A percentile compares a stretch with the other conserved stretches of the same genome.
These are phyloP conservation scores for Cremastinae sp. DNA, from an alignment of 2,888 invertebrate genomes.

Conservation along the genomic window DNA sequence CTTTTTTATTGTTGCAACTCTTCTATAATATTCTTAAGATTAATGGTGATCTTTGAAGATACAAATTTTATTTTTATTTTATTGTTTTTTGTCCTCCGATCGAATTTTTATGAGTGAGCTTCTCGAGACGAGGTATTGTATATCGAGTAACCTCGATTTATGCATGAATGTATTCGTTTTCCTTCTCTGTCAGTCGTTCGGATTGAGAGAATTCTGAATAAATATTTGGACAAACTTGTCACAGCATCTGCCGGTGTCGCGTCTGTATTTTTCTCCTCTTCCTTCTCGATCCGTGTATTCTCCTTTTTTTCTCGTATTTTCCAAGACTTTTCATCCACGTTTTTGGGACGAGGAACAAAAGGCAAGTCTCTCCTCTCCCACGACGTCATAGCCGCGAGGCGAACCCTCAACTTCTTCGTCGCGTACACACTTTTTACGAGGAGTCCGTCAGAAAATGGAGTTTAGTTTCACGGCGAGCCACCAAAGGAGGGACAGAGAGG, in stretches of 20 bases:
- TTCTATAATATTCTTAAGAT: too few species aligned
- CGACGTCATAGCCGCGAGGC: conserved; percentile 1
- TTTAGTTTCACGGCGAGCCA: conserved; percentile 57
- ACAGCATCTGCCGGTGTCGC: conserved; percentile 50
- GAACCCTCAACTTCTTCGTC: conserved; percentile 48
- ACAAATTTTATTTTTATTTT: too few species aligned
- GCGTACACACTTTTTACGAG: conserved; percentile 40
- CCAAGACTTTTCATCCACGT: conserved; percentile 25
- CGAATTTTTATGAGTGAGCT: neutral
- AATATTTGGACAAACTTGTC: conserved; percentile 65
- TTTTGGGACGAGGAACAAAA: conserved; percentile 22
- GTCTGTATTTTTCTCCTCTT: conserved; percentile 56
- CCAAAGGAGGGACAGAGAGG: neutral
- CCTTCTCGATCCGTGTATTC: conserved; percentile 10
- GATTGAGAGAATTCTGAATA: conserved; percentile 54
- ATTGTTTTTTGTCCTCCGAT: neutral
- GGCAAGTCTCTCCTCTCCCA: conserved; percentile 1
- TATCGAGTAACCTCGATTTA: neutral
- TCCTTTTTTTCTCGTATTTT: conserved; percentile 33
- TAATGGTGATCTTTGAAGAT: too few species aligned
- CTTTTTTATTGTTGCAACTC: too few species aligned
- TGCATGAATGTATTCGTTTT: neutral
- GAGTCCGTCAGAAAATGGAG: conserved; percentile 57
- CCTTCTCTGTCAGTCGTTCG: conserved; percentile 12
- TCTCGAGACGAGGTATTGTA: neutral